Evolutionary conservation across 2,797 vertebrate genomes (phyloP).

Genomic region (Urophycis tenuis): DNA sequence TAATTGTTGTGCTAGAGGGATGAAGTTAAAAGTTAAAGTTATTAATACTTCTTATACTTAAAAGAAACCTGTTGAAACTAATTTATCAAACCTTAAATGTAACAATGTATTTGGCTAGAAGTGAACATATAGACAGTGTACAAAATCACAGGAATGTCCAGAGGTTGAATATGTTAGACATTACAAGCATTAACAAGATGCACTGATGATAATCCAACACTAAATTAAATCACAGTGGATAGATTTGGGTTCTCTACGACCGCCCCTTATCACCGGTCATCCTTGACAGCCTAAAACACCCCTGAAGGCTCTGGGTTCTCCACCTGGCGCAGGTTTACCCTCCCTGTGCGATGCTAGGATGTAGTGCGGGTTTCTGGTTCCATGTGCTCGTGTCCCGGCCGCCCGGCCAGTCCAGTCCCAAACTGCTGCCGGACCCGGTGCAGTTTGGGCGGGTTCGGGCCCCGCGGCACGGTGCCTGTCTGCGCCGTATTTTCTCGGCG

Average conservation of each 20-base stretch:
- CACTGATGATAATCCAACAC: background rate
- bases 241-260: background rate
- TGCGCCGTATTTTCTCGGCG: slow-evolving; percentile 36
- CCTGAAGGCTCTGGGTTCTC: background rate
- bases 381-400: background rate
- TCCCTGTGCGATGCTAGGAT: background rate
- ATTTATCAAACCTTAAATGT: background rate
- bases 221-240: background rate
- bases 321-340: background rate
- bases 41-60: background rate
- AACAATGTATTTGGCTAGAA: background rate
- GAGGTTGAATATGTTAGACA: background rate
- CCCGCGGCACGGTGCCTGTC: slow-evolving; percentile 6
- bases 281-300: background rate
- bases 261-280: background rate
- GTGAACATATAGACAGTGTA: background rate
- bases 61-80: background rate
- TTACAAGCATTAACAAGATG: background rate
- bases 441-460: too few relatives aligned
- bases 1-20: background rate
- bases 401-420: too few relatives aligned
- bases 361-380: background rate
- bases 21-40: background rate
- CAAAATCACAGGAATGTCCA: background rate
- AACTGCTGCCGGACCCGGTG: too few relatives aligned